A percentile compares a stretch with the other conserved stretches of the same genome.
phyloP scores from a whole-genome alignment of 2,113 vertebrate species.

The Lucifuga dentata region DNA sequence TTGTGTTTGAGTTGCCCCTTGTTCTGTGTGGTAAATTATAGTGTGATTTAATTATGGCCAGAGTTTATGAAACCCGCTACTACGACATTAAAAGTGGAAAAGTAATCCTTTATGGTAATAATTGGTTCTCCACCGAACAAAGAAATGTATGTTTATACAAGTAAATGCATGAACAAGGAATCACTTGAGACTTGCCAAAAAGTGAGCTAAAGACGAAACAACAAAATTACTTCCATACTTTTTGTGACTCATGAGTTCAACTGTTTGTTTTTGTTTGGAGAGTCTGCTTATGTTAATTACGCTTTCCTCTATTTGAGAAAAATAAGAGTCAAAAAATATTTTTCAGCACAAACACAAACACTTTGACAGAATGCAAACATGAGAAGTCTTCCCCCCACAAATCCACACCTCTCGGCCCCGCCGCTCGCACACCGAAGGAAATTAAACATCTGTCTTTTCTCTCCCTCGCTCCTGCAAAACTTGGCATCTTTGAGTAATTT shows the following conservation, averaged over 20 bases:
- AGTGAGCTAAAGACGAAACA: constrained; percentile 65
- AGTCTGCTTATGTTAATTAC: constrained; percentile 77
- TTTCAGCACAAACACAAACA: constrained; percentile 69
- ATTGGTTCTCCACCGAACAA: constrained; percentile 56
- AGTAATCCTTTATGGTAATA: constrained; percentile 69
- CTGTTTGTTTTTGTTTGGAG: constrained; percentile 79
- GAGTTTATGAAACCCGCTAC: constrained; percentile 61
- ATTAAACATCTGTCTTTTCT: constrained; percentile 79
- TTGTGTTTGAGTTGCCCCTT: constrained; percentile 14
- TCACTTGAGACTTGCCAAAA: constrained; percentile 56
- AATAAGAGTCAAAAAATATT: constrained; percentile 72
- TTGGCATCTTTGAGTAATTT: constrained; percentile 71
- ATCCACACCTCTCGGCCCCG: constrained; percentile 64
- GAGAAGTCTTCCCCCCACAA: background rate
- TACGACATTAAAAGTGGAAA: constrained; percentile 62
- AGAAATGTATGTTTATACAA: constrained; percentile 67
- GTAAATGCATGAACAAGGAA: constrained; percentile 62
- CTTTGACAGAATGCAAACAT: constrained; percentile 68
- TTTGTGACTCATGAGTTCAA: constrained; percentile 71
- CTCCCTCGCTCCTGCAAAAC: constrained; percentile 64
- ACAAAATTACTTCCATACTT: constrained; percentile 74
- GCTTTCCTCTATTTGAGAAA: constrained; percentile 61
- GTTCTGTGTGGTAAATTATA: constrained; percentile 56
- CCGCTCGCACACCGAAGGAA: constrained; percentile 60
- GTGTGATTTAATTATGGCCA: constrained; percentile 61